Base-by-base conservation (phyloP, 2,888 invertebrate genomes). In the Luffia ferchaultella region DNA sequence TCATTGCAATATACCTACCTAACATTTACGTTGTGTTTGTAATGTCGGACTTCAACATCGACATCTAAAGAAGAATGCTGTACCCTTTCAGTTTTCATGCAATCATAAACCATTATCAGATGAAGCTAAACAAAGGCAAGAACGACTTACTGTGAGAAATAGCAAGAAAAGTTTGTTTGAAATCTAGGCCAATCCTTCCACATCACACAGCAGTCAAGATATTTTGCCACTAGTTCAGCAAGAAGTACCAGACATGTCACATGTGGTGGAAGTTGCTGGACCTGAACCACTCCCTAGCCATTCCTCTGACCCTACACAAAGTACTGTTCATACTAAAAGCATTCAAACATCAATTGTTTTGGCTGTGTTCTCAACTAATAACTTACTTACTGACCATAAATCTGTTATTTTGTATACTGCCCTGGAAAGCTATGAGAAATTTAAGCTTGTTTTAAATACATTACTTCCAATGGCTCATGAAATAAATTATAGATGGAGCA, bases 391-490 rank as follows among this genome's bases (percentile, higher is more conserved):
- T 16, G 48, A 48, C 41, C 41, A 48, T 18, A 41, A 48, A 2
- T 30, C 48, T 7, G 48, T 48, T 5, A 19, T 16, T 17, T 48
- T 18, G 17, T 48, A 48, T 18, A 48, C 48, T 41, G 48, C 41
- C 16, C 41, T 48, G 16, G 48, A 48, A 41, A 40, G 17, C 16
- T 41, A 41, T 19, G 18, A 7, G 18, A 48, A 42, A 48, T 48
- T 48, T 20, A 20, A 12, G 20, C 17, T 48, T 18, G 48, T 48
- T 1, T 48, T 41, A 30, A 40, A 18, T 16, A 48, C 48, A 16
- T 18, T 48, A 17, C 17, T 48, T 40, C 50, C 50, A 45, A 50
- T 50, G 45, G 50, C 45, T 45, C 16, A 50, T 15, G 18, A 50
- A 19, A 30, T 45, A 45, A 42, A 16, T 16, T 50, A 50, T 42